Conservation (phyloP, 2,888 invertebrate species). For the Luperina testacea region DNA sequence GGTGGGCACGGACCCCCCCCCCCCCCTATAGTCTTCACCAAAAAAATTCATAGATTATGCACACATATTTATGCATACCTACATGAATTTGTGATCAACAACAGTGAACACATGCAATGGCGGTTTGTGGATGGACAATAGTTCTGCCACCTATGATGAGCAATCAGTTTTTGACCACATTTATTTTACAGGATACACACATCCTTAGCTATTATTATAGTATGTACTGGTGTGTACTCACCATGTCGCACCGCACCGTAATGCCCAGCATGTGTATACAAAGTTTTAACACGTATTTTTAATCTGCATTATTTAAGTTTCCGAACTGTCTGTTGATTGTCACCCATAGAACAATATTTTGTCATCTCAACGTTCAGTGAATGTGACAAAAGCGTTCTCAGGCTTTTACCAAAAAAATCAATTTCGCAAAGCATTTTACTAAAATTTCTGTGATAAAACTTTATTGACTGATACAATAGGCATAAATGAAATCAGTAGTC, state of each 20-base stretch:
- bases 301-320: conserved; percentile 10
- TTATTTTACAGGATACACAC: neutral
- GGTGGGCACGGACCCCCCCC: too few species aligned
- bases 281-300: neutral
- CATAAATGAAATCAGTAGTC: neutral
- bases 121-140: neutral
- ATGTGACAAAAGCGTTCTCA: conserved; percentile 10
- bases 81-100: neutral
- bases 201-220: neutral
- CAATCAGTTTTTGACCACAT: too few species aligned
- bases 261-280: neutral
- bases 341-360: too few species aligned
- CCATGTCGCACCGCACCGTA: neutral
- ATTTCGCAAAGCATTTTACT: neutral
- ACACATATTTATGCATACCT: too few species aligned
- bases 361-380: neutral
- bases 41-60: too few species aligned
- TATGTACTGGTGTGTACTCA: neutral
- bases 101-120: neutral
- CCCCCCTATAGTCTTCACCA: too few species aligned
- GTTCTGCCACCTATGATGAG: neutral
- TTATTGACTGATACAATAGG: neutral
- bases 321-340: conserved; percentile 23
- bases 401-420: neutral
- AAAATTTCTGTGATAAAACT: conserved; percentile 3